Percentiles rank a stretch among this genome's conserved stretches.
Conservation (phyloP, 1,140 invertebrate genomes). For the Drosophila orosa region DNA sequence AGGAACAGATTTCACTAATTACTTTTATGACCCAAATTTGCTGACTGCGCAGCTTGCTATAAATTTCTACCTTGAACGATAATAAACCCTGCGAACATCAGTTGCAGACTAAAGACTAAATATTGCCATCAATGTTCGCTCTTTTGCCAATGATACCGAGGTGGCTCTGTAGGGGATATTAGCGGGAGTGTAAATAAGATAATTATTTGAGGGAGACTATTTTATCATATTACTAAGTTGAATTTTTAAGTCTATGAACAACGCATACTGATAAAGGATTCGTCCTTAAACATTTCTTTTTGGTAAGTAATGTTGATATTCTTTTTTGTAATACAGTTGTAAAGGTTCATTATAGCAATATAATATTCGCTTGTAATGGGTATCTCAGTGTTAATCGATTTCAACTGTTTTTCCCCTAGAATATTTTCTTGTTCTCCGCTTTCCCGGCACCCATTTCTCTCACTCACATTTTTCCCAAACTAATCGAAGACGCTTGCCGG, state of each 20-base stretch:
- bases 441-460: conserved; percentile 21
- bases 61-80: conserved; percentile 67
- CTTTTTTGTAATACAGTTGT: neutral
- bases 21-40: conserved; percentile 81
- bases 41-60: conserved; percentile 63
- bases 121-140: conserved; percentile 33
- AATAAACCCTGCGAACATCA: conserved; percentile 49
- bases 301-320: neutral
- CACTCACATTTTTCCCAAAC: conserved; percentile 45
- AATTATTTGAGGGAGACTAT: neutral
- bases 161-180: neutral
- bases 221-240: too few species aligned
- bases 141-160: conserved; percentile 9
- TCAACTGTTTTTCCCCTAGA: neutral
- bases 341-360: neutral
- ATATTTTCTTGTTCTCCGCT: conserved; percentile 20
- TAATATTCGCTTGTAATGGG: neutral
- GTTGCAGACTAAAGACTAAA: conserved; percentile 50
- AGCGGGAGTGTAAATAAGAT: neutral
- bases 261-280: neutral
- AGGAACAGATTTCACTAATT: conserved; percentile 74
- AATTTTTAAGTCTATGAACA: neutral
- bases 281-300: neutral
- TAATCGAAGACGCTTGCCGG: conserved; percentile 71
- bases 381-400: neutral